These are phyloP conservation scores for Blastobasis lacticolella DNA, from an alignment of 2,888 invertebrate genomes.

Conservation along the genomic window DNA sequence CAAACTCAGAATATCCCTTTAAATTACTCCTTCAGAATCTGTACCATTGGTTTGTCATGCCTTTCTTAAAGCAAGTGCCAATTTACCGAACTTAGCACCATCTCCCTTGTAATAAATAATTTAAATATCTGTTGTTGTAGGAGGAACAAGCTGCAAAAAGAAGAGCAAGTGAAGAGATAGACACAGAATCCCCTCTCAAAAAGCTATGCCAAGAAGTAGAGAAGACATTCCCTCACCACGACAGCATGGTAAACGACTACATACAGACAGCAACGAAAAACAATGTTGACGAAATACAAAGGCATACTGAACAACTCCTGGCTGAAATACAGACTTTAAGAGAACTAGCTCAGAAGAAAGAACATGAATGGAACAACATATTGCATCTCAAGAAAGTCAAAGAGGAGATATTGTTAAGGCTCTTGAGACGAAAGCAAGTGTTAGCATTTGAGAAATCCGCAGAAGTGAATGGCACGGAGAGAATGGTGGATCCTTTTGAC, in stretches of 20 bases:
- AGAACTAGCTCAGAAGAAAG: slow-evolving; percentile 85
- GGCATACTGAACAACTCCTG: slow-evolving; percentile 78
- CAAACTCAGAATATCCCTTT: too few species aligned
- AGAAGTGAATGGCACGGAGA: slow-evolving; percentile 51
- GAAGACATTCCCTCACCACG: slow-evolving; percentile 70
- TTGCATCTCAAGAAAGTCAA: slow-evolving; percentile 87
- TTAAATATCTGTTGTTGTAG: slow-evolving; percentile 25
- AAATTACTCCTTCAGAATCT: too few species aligned
- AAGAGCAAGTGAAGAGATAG: slow-evolving; percentile 53
- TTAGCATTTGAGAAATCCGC: slow-evolving; percentile 62
- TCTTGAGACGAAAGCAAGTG: slow-evolving; percentile 81
- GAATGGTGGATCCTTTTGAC: slow-evolving; percentile 51
- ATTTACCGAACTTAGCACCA: too few species aligned
- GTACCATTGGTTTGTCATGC: too few species aligned
- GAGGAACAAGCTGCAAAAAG: slow-evolving; percentile 55
- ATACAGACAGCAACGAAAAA: slow-evolving; percentile 77
- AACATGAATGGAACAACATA: slow-evolving; percentile 90
- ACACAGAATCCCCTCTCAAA: slow-evolving; percentile 62
- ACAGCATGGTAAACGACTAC: slow-evolving; percentile 76
- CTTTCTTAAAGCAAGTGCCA: too few species aligned
- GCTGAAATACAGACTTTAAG: slow-evolving; percentile 81
- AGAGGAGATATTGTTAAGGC: slow-evolving; percentile 83
- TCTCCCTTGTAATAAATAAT: too few species aligned
- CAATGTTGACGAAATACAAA: slow-evolving; percentile 75
- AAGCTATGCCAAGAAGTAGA: slow-evolving; percentile 68